Percentiles rank a stretch among this genome's conserved stretches.
Evolutionary conservation across 2,113 vertebrate species (phyloP).

Genomic region (Elachura formosa): DNA sequence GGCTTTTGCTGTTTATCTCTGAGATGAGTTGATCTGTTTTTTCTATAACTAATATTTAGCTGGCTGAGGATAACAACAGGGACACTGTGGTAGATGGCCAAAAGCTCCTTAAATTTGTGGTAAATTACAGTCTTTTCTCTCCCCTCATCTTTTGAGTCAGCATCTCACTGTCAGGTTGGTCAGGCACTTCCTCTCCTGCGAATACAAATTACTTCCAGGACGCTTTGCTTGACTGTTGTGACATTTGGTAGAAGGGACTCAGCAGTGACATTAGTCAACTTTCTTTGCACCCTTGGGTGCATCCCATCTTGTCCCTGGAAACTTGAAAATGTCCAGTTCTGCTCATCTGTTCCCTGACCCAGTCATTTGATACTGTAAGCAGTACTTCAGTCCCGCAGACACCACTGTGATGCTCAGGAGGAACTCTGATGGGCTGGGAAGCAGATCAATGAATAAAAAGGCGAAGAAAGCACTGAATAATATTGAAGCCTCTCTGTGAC

Average conservation of each 20-base stretch:
- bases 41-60: not conserved
- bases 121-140: not conserved
- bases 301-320: not conserved
- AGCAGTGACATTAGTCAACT: not conserved
- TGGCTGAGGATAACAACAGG: not conserved
- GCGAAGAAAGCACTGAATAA: not conserved
- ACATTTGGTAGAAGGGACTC: not conserved
- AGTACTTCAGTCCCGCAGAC: not conserved
- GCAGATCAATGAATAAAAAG: not conserved
- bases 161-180: not conserved
- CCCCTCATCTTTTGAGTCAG: not conserved
- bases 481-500: not conserved
- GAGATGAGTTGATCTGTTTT: not conserved
- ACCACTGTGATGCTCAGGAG: not conserved
- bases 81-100: not conserved
- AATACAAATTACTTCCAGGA: not conserved
- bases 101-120: not conserved
- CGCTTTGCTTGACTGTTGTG: not conserved
- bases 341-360: not conserved
- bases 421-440: not conserved
- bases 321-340: not conserved
- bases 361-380: not conserved
- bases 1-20: not conserved
- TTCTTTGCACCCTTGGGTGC: not conserved
- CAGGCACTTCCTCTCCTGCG: not conserved